Evolutionary conservation across 2,113 vertebrate species (phyloP), one percentile per base, ranked within the genome.

Genomic region (Trichechus manatus): DNA sequence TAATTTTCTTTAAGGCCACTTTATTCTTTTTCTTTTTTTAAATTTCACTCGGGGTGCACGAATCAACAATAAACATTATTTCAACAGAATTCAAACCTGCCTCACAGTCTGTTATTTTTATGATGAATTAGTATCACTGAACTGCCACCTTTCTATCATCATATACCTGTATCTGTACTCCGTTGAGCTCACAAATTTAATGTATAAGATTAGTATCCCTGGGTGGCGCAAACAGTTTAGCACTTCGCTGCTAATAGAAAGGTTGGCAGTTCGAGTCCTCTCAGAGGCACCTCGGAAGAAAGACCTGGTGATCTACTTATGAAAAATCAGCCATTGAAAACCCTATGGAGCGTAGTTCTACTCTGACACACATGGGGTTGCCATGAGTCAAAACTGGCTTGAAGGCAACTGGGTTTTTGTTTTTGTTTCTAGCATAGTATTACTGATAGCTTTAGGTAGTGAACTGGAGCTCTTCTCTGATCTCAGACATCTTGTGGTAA

Each of bases 21-120:
- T 89, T 80, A 31, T 87, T 82, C 27, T 93, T 95, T 59, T 66
- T 53, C 14, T 17, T 42, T 68, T 86, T 70, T 87, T 50, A 87
- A 82, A 70, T 87, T 72, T 33, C 14, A n/a, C 1, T 75, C 11
- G 42, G 22, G 1, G 6, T 23, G 47, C 17, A 68, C 53, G 80
- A 87, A 70, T 93, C 56, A 83, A 74, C 25, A 84, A 20, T 53
- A 91, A 50, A 63, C 19, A 47, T 5, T n/a, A 64, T 56, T 82
- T n/a, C 47, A 75, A 39, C 59, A 85, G 31, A 74, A 56, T 47
- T 81, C 75, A 89, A 33, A 25, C 59, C 29, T 53, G 9, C 20
- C 23, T 47, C 27, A 23, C 31, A 66, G 4, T 68, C 61, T 94
- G 63, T 68, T 95, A 44, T 56, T 84, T 87, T 89, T 70, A 25